Evolutionary conservation across 2,888 invertebrate species (phyloP).

Genomic region (Acrobasis repandana): DNA sequence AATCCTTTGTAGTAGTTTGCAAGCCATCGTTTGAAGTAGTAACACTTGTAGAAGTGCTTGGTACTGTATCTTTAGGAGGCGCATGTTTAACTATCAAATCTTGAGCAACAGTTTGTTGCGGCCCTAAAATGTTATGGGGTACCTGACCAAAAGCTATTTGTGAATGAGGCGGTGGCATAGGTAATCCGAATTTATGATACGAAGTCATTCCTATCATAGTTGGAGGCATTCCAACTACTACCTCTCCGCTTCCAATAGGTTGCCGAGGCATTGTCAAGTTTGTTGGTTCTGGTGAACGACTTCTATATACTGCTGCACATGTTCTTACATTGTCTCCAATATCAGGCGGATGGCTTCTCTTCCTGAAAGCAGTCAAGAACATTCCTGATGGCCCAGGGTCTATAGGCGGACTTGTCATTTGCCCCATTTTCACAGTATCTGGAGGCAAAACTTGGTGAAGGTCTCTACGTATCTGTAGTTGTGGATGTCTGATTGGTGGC

Average conservation of each 20-base stretch:
- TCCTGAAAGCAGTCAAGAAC: slow-evolving; percentile 81
- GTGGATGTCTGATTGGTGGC: slow-evolving; percentile 76
- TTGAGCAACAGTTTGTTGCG: slow-evolving; percentile 79
- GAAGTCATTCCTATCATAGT: slow-evolving; percentile 72
- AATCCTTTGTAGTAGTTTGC: slow-evolving; percentile 49
- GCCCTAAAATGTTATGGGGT: slow-evolving; percentile 66
- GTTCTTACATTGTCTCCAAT: slow-evolving; percentile 67
- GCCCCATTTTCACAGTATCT: slow-evolving; percentile 64
- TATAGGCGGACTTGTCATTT: slow-evolving; percentile 71
- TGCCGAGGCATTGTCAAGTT: slow-evolving; percentile 75
- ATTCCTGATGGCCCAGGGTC: slow-evolving; percentile 71
- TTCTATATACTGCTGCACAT: slow-evolving; percentile 68
- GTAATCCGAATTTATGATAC: slow-evolving; percentile 76
- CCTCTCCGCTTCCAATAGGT: slow-evolving; percentile 55
- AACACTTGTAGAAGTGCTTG: slow-evolving; percentile 66
- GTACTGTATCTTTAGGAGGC: slow-evolving; percentile 71
- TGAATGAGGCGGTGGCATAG: slow-evolving; percentile 73
- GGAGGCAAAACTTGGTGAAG: slow-evolving; percentile 83
- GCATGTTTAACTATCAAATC: slow-evolving; percentile 80
- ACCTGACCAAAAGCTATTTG: slow-evolving; percentile 70
- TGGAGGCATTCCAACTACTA: slow-evolving; percentile 67
- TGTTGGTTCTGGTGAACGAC: slow-evolving; percentile 76
- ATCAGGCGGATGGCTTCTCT: slow-evolving; percentile 82
- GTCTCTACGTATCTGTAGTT: slow-evolving; percentile 90
- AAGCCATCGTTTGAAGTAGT: slow-evolving; percentile 61